These are phyloP conservation scores for Frankliniella fusca DNA, from an alignment of 2,888 invertebrate species.

Conservation along the genomic window DNA sequence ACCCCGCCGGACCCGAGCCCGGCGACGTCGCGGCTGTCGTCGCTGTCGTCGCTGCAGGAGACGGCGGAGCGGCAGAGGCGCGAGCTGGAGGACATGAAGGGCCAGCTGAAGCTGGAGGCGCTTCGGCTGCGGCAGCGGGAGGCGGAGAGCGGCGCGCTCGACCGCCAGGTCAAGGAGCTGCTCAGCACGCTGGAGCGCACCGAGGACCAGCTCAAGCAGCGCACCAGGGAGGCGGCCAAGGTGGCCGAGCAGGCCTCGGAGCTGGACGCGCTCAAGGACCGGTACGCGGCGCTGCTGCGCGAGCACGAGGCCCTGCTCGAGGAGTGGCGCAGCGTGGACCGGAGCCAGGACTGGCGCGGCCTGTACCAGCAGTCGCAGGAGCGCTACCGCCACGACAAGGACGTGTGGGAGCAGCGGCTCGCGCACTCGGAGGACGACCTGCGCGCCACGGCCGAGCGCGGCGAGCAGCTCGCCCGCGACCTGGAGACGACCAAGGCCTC, in stretches of 20 bases:
- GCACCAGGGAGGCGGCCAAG: constrained; percentile 61
- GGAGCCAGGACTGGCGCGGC: constrained; percentile 37
- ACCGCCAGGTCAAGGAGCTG: constrained; percentile 73
- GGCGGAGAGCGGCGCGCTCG: constrained; percentile 64
- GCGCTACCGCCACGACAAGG: constrained; percentile 53
- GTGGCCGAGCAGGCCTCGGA: constrained; percentile 47
- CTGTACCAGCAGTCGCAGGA: constrained; percentile 37
- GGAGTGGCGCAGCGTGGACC: constrained; percentile 36
- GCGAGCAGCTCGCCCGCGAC: constrained; percentile 61
- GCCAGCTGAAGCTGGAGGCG: constrained; percentile 69
- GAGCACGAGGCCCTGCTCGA: constrained; percentile 37
- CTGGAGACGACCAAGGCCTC: constrained; percentile 61
- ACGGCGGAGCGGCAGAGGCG: constrained; percentile 60
- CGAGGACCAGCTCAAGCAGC: constrained; percentile 67
- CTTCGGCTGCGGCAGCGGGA: constrained; percentile 65
- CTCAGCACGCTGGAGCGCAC: constrained; percentile 69
- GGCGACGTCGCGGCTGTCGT: neutral
- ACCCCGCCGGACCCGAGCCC: neutral
- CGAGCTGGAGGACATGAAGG: constrained; percentile 66
- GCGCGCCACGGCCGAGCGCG: constrained; percentile 64
- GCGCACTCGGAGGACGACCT: constrained; percentile 64
- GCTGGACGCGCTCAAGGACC: constrained; percentile 57
- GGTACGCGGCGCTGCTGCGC: constrained; percentile 50
- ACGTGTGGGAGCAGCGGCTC: constrained; percentile 59
- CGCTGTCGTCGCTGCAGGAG: constrained; percentile 45